Evolutionary conservation across 2,888 invertebrate genomes (phyloP), one percentile per base, ranked within the genome.

Genomic region (Sphaerophoria rueppellii): DNA sequence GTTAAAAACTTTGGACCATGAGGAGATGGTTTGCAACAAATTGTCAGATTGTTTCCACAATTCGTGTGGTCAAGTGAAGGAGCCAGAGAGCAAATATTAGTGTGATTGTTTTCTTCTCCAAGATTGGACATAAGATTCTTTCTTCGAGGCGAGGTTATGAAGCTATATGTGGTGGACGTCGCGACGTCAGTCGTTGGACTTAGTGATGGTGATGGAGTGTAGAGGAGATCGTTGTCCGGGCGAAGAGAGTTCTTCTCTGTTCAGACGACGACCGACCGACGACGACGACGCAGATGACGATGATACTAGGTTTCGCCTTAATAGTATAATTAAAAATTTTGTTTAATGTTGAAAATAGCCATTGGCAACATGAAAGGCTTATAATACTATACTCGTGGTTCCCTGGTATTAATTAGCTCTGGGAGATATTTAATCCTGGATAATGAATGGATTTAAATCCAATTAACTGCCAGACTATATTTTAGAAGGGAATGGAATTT

Each of bases 61-160:
- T 85, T 85, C 72, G 81, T 81, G 80, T 76, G 85, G 81, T 85
- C 81, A 76, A 80, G 74, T 67, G 40, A 40, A 67, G 67, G 52
- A 67, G 52, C 74, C 48, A 54, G 24, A 46, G 57, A 46, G 57
- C 52, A 79, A 79, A 79, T 79, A 67, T 73, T 67, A 52, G 73
- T 67, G 48, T 12, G 34, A 77, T 57, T 63, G 63, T 70, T 63
- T 55, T 57, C 58, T n/a, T 9, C 11, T 32, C 16, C 24, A 9
- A 12, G 12, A 43, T 43, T 43, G 43, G 32, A 79, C 24, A 24
- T 79, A 48, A 54, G 58, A 65, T 63, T 70, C 65, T 54, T 74
- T 60, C 55, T 1, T 24, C 24, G 24, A 24, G 24, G 55, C 14
- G 43, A 65, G 63, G 74, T 37, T 79, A 65, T 65, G 55, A 55